These are phyloP conservation scores for Phasianus colchicus DNA, from an alignment of 2,113 vertebrate genomes.

Conservation along the genomic window DNA sequence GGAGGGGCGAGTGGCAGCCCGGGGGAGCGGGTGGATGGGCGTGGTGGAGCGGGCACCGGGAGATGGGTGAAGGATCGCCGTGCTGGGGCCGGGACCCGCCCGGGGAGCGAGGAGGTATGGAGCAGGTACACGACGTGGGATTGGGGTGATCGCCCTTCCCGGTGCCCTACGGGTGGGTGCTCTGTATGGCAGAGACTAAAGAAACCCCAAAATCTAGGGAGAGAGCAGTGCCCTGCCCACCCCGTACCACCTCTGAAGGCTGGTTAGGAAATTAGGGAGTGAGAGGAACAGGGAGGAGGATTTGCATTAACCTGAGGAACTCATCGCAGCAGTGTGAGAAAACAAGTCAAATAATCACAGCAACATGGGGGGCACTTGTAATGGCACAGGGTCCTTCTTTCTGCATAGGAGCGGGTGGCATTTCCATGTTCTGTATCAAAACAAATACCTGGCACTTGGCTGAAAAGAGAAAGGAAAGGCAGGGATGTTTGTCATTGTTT, in stretches of 20 bases:
- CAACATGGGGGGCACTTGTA: rapidly evolving
- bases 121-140: background rate
- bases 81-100: background rate
- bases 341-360: background rate
- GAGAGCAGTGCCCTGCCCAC: background rate
- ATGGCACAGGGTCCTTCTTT: background rate
- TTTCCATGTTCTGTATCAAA: background rate
- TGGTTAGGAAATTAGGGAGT: background rate
- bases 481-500: background rate
- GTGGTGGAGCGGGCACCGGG: background rate
- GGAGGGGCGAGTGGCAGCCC: background rate
- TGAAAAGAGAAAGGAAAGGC: background rate
- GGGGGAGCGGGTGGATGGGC: background rate
- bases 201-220: background rate
- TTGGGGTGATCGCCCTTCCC: background rate
- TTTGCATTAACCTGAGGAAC: slow-evolving; percentile 18
- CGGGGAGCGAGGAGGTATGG: rapidly evolving
- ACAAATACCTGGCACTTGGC: background rate
- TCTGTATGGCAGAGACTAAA: background rate
- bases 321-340: background rate
- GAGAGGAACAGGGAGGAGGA: background rate
- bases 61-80: background rate
- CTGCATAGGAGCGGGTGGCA: background rate
- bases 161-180: background rate
- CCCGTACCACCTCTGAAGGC: background rate